Base-by-base conservation (phyloP, 2,888 invertebrate species). In the Neocrepidodera transversa region DNA sequence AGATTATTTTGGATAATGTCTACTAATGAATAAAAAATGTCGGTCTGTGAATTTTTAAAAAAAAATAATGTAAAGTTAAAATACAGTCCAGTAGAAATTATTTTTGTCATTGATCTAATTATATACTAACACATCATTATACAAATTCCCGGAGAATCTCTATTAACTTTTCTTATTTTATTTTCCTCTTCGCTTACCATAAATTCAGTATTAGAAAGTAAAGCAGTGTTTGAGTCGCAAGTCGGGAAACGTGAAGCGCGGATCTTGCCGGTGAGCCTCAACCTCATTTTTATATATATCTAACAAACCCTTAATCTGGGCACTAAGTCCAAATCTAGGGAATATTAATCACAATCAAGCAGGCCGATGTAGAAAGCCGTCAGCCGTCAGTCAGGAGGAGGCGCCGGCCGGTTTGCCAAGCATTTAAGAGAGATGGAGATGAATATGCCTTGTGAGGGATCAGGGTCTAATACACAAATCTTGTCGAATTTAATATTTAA, bases 321-420 rank as follows among this genome's bases (percentile, higher is more conserved):
- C 70, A 61, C 67, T 65, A 68, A 65, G 70, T 70, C 71, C 70
- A 65, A 73, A 72, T 71, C 72, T 70, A 50, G 67, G 54, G 71
- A 72, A 72, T 74, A 75, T 75, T 75, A 75, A 75, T 75, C 75
- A 75, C 75, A 75, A 75, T 75, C 74, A 75, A 71, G 71, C 68
- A 69, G 66, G 64, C 66, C 65, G 63, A 67, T 64, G 51, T 43
- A 57, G 57, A 57, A 51, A 57, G 58, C 58, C 58, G 72, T 70
- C 72, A 73, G 69, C 66, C 69, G 69, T 72, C 73, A 71, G 68
- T 71, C 71, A 59, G 59, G 11, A 45, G 60, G 17, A 32, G 47
- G 47, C 47, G 51, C 18, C 45, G 58, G 45, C 42, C 51, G 51
- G 38, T 43, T 45, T 23, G 23, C 45, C 20, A n/a, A 38, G 43